These are phyloP conservation scores for Tetragonula carbonaria DNA, from an alignment of 2,888 invertebrate genomes.

Conservation along the genomic window DNA sequence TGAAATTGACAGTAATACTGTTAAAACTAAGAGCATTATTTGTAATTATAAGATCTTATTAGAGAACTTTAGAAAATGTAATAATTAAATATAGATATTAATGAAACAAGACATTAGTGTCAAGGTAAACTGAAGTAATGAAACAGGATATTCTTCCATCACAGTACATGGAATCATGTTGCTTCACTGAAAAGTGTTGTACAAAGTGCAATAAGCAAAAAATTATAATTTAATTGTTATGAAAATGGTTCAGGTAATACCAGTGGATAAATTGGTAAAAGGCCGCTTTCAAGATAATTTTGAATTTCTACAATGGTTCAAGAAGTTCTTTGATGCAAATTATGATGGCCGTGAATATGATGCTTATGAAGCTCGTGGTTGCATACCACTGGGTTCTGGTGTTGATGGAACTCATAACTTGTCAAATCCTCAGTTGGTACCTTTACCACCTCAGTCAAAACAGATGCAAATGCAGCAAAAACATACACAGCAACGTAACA, in stretches of 20 bases:
- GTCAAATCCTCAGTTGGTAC: conserved; percentile 84
- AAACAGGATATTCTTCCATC: conserved; percentile 15
- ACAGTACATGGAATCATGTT: conserved; percentile 27
- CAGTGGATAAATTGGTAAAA: conserved; percentile 99
- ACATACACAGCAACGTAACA: conserved; percentile 80
- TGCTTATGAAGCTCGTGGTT: conserved; percentile 94
- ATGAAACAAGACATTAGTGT: conserved; percentile 30
- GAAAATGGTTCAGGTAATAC: conserved; percentile 93
- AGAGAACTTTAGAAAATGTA: conserved; percentile 9
- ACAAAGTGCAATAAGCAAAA: conserved; percentile 4
- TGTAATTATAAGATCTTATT: neutral
- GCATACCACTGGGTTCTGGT: conserved; percentile 91
- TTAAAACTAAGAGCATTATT: neutral
- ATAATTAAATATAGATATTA: conserved; percentile 11
- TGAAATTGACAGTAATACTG: conserved; percentile 15
- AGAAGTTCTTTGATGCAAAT: conserved; percentile 99
- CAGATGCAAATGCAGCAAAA: conserved; percentile 78
- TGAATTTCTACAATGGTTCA: conserved; percentile 99
- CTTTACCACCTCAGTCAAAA: conserved; percentile 82
- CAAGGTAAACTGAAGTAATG: conserved; percentile 31
- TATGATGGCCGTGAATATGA: conserved; percentile 99
- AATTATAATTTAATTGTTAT: conserved; percentile 69
- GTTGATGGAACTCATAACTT: conserved; percentile 84
- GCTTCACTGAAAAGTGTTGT: conserved; percentile 12
- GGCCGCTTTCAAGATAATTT: conserved; percentile 99